These are phyloP conservation scores for Strigamia maritima DNA, from an alignment of 2,888 invertebrate genomes.

Conservation along the genomic window DNA sequence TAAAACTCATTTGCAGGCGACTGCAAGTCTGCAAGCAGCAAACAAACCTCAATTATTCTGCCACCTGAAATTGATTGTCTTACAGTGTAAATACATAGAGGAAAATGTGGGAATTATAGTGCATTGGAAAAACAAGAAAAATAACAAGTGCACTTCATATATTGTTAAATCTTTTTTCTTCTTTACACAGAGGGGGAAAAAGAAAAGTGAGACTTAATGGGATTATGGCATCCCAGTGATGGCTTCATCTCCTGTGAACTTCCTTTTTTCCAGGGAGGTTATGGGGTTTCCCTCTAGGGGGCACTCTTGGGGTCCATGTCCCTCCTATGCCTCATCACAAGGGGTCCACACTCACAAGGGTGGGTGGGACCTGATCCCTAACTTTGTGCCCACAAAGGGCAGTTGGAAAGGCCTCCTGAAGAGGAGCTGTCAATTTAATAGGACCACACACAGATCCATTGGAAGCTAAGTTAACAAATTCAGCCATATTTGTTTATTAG, in stretches of 20 bases:
- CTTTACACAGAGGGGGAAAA: not conserved
- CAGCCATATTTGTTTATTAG: not conserved
- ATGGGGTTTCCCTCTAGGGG: conserved; percentile 18
- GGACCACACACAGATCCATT: conserved; percentile 27
- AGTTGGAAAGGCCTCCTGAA: conserved; percentile 27
- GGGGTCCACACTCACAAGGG: conserved; percentile 29
- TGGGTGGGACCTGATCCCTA: conserved; percentile 27
- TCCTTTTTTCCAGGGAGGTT: conserved; percentile 1
- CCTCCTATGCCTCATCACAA: conserved; percentile 24
- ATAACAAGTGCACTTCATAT: not conserved
- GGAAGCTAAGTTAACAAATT: not conserved
- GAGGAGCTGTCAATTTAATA: conserved; percentile 22
- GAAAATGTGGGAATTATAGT: not conserved
- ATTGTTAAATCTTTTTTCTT: not conserved
- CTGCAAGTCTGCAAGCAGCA: not conserved
- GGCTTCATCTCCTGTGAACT: conserved; percentile 22
- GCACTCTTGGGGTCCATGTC: not conserved
- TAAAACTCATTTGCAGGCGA: conserved; percentile 12
- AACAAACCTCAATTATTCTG: conserved; percentile 15
- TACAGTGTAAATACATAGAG: not conserved
- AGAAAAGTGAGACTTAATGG: conserved; percentile 5
- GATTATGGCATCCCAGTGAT: conserved; percentile 21
- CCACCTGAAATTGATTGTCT: conserved; percentile 27
- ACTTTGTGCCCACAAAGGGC: conserved; percentile 27
- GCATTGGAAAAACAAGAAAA: not conserved